Evolutionary conservation across 2,797 vertebrate species (phyloP), one percentile per base, ranked within the genome.

Genomic region (Hybognathus amarus): DNA sequence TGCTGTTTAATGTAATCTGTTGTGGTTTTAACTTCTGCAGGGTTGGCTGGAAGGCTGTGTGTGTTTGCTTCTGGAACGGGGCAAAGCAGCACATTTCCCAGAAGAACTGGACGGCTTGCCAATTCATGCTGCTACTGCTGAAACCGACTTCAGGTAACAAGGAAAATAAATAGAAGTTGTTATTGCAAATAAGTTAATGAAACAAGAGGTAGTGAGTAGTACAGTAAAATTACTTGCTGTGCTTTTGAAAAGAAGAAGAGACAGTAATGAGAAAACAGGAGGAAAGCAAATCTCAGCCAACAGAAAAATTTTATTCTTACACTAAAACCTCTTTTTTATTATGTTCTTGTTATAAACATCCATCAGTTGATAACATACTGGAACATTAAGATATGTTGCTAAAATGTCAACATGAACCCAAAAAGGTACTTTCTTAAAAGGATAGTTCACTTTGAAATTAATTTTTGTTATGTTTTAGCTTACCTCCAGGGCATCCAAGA

Each of bases 41-140:
- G 96, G 96, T 22, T 97, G 96, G 96, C 92, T 97, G 50, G 96
- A 97, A 88, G 96, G 96, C 69, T 97, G 96, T 86, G 92, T 97
- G 82, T 96, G 94, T 90, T 90, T 97, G 76, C 93, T 97, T 45
- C 93, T n/a, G 96, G 88, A 97, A 97, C 0, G 96, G 96, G 54
- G 96, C 96, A 88, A 97, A 95, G 80, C 96, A 97, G 90, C 96
- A 96, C 82, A 95, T 97, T 79, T 92, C 96, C 0, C 96, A 97
- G 89, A 97, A 96, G 93, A 96, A 95, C 0, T n/a, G 96, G 96
- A 61, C 95, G 96, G 96, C 54, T 89, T 97, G 88, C 96, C 96
- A 1, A 92, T 97, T 3, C 96, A 97, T 0, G 96, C 96, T 56
- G 96, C 96, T 78, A 97, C 96, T 0, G 96, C 96, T 3, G 96